Conservation (phyloP, 2,888 invertebrate genomes). For the Abscondita cerata region DNA sequence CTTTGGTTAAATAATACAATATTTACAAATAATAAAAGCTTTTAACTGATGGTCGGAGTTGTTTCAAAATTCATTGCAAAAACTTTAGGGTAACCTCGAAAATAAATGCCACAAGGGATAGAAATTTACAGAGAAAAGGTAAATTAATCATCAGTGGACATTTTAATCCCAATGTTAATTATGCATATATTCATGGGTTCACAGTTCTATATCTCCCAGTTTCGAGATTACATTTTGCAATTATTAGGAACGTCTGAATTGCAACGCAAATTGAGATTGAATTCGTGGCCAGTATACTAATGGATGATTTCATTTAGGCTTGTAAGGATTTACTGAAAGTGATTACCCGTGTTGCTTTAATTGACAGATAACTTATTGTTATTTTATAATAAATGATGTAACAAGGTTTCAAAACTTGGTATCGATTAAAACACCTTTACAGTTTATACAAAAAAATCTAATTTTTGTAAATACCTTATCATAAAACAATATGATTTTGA, state of each 20-base stretch:
- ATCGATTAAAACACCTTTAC: neutral
- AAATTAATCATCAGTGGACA: constrained; percentile 44
- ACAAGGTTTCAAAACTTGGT: too few relatives aligned
- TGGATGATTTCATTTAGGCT: constrained; percentile 29
- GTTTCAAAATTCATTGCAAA: constrained; percentile 5
- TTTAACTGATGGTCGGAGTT: constrained; percentile 14
- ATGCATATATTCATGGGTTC: constrained; percentile 43
- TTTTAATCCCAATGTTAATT: constrained; percentile 46
- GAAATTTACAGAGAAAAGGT: constrained; percentile 28
- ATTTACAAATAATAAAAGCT: neutral
- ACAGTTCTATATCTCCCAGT: constrained; percentile 32
- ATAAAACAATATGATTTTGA: too few relatives aligned
- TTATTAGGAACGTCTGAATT: constrained; percentile 27
- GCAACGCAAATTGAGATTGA: constrained; percentile 32
- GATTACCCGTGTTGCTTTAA: constrained; percentile 21
- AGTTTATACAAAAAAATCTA: too few relatives aligned
- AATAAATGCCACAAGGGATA: constrained; percentile 17
- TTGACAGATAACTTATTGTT: constrained; percentile 15
- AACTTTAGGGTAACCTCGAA: constrained; percentile 13
- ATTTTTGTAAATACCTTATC: too few relatives aligned
- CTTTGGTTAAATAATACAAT: neutral
- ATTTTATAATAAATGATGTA: too few relatives aligned
- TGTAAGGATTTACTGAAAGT: constrained; percentile 22
- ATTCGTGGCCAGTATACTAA: constrained; percentile 26
- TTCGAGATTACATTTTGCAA: constrained; percentile 38